phyloP scores from a whole-genome alignment of 30 jellyfish, hydroid and myxozoan species.

The Hydractinia symbiolongicarpus region DNA sequence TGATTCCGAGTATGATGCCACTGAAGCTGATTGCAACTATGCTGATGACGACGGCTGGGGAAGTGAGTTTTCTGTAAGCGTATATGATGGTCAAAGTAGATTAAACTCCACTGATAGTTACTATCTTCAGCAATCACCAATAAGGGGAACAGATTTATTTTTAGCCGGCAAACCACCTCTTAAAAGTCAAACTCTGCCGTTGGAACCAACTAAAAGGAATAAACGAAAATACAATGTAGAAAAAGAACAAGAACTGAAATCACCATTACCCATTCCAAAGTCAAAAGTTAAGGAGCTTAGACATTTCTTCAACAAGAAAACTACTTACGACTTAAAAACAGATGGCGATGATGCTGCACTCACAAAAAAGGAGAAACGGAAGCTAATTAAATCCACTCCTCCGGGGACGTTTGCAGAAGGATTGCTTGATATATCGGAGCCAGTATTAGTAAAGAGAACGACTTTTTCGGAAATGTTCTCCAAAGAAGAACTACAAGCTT shows the following conservation, averaged over 20 bases:
- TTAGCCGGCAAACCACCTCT: background rate
- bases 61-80: constrained; percentile 15
- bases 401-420: background rate
- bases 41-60: constrained; percentile 19
- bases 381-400: background rate
- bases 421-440: constrained; percentile 5
- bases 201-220: background rate
- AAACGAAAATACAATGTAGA: background rate
- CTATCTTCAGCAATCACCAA: too few species aligned
- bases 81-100: constrained; percentile 3
- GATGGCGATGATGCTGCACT: background rate
- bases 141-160: too few species aligned
- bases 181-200: background rate
- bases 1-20: background rate
- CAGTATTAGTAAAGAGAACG: background rate
- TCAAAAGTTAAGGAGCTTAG: background rate
- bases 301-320: background rate
- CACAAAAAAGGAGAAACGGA: constrained; percentile 7
- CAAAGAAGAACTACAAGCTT: constrained; percentile 7
- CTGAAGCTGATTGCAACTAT: background rate
- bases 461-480: constrained; percentile 17
- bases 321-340: background rate
- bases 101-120: background rate
- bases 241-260: background rate
- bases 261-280: constrained; percentile 12